phyloP scores from a whole-genome alignment of 2,888 invertebrate genomes.

The Coenonympha arcania region DNA sequence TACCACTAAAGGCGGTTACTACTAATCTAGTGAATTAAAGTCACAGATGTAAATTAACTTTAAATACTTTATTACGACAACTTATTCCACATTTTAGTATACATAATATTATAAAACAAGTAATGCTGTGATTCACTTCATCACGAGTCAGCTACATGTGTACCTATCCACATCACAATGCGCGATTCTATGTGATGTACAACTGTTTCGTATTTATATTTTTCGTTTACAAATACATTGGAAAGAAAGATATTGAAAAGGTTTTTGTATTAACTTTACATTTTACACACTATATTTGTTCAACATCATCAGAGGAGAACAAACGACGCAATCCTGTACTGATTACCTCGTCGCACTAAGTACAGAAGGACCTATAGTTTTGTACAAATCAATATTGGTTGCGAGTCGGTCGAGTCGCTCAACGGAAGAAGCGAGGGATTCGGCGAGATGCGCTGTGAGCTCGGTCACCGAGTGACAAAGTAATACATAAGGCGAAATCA shows the following conservation, averaged over 20 bases:
- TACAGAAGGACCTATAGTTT: conserved; percentile 32
- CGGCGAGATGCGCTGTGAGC: conserved; percentile 31
- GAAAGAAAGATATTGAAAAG: conserved; percentile 64
- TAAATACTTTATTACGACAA: conserved; percentile 75
- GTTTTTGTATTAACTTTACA: conserved; percentile 67
- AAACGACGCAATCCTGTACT: conserved; percentile 49
- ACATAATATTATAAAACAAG: conserved; percentile 74
- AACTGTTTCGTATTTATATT: conserved; percentile 36
- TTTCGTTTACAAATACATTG: conserved; percentile 49
- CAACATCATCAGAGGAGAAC: conserved; percentile 63
- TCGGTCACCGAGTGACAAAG: conserved; percentile 60
- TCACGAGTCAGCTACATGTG: conserved; percentile 63
- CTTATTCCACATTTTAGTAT: conserved; percentile 73
- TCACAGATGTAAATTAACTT: conserved; percentile 68
- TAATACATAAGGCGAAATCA: too few relatives aligned
- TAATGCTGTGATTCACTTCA: conserved; percentile 70
- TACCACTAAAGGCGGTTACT: conserved; percentile 38
- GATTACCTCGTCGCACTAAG: conserved; percentile 39
- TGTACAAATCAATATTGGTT: conserved; percentile 33
- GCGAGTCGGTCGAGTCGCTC: conserved; percentile 6
- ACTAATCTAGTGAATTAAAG: conserved; percentile 54
- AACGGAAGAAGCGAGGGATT: conserved; percentile 7
- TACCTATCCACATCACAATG: conserved; percentile 73
- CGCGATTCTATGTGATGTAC: conserved; percentile 56
- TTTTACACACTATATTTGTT: conserved; percentile 72